Evolutionary conservation across 1,140 invertebrate species (phyloP), one percentile per base, ranked within the genome.

Genomic region (Drosophila fuyamai): DNA sequence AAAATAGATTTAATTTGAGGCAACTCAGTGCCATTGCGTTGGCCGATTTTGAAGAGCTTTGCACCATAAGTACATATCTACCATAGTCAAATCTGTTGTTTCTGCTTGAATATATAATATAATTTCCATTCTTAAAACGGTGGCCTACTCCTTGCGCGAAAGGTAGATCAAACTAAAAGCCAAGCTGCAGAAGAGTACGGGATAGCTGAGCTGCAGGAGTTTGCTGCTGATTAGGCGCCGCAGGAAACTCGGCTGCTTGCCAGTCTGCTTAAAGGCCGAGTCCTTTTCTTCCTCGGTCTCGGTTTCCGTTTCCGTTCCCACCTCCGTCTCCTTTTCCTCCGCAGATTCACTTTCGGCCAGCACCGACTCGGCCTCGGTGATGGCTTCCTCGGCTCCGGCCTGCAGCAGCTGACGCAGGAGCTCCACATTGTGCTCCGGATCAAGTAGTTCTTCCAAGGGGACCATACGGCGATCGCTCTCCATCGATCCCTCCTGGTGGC

Each of bases 161-260:
- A 78, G 59, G 38, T 71, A 86, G 35, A 86, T 67, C 66, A 86
- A 65, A 57, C 82, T 67, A 44, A 72, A 55, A 40, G 82, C 79
- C 51, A 86, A 18, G 66, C 79, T 71, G 54, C 82, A 86, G 13
- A 86, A 62, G 23, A 86, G 50, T 47, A 86, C 12, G 9, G 82
- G 81, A 48, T 58, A 61, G 55, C 62, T 62, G 27, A 84, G 35
- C 36, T 46, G 16, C 1, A 74, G 10, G 14, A 75, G 5, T 32
- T 68, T 79, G 54, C 60, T 65, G 4, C 60, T 54, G 7, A 44
- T 41, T 12, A 85, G 6, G 4, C 68, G 60, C 13, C 62, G n/a
- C 12, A 79, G 14, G 58, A 76, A 14, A 23, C 43, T 47, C 5
- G 9, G 14, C 13, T 12, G 29, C n/a, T 51, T 51, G 48, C n/a